A percentile compares a stretch with the other conserved stretches of the same genome.
Evolutionary conservation across 2,113 vertebrate genomes (phyloP).

Genomic region (Alces alces): DNA sequence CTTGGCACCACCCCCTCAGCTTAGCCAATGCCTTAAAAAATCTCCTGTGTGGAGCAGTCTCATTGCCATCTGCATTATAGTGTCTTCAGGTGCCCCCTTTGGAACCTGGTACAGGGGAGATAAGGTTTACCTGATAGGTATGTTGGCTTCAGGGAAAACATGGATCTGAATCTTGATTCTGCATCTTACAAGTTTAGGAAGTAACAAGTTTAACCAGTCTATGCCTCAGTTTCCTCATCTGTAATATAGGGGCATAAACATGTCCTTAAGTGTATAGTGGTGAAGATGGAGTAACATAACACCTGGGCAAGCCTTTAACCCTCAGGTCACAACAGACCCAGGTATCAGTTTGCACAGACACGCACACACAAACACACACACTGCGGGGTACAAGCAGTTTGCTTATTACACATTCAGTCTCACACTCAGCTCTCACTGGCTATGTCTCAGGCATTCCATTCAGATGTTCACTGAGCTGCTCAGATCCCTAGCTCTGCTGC

Average conservation of each 20-base stretch:
- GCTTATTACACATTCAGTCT: too few species aligned
- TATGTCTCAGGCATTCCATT: neutral
- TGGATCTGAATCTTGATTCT: neutral
- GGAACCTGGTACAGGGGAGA: neutral
- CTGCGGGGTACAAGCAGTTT: neutral
- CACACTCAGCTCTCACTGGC: neutral
- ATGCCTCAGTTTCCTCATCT: neutral
- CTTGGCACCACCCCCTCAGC: neutral
- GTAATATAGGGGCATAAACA: neutral
- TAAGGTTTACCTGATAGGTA: neutral
- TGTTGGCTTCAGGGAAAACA: neutral
- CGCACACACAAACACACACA: neutral
- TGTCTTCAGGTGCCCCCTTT: neutral
- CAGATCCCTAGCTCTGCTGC: neutral
- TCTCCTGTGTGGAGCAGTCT: neutral
- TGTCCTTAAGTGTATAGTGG: neutral
- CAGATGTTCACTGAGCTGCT: neutral
- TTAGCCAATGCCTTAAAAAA: neutral
- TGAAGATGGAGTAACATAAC: neutral
- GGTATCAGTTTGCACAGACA: fast-evolving
- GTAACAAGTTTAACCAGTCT: neutral
- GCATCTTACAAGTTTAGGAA: neutral
- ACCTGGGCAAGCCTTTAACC: neutral
- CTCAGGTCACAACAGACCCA: neutral
- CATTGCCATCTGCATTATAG: fast-evolving